Evolutionary conservation across 1,140 invertebrate species (phyloP), one percentile per base, ranked within the genome.

Genomic region (Archivesica marissinica): DNA sequence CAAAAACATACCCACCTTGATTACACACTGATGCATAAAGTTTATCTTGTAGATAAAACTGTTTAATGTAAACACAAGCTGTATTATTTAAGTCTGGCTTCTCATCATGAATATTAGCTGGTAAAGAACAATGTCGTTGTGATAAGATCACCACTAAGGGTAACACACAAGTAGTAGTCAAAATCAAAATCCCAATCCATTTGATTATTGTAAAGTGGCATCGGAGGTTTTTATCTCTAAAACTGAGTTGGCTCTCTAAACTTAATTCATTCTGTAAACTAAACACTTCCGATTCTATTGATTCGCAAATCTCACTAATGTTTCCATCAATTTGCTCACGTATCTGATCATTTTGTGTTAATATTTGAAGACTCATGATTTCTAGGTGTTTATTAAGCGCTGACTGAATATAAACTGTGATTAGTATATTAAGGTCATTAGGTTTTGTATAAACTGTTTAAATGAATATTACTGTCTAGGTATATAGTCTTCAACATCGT

Each of bases 141-240:
- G 47, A 50, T 50, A 50, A 50, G n/a, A 50, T 50, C 13, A 50
- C 13, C 47, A n/a, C 47, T n/a, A 13, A 13, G 13, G 47, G 47
- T 13, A 50, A 13, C 47, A n/a, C n/a, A n/a, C 47, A 50, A 50
- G 47, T 50, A 13, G 47, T 50, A 50, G 47, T n/a, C n/a, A 50
- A 50, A 50, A 50, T 50, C n/a, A 50, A 50, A 50, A 50, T n/a
- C 47, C 47, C 47, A 50, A 50, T 50, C 47, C 47, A 50, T n/a
- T 50, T 50, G n/a, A 50, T 50, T 50, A 50, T 50, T 50, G 47
- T 50, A 50, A 50, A 50, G 47, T 50, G 47, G n/a, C 47, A 50
- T 13, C 47, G 47, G n/a, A 50, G 47, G 47, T 50, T 50, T 50
- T 50, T 50, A n/a, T 50, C n/a, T n/a, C 47, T 50, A 50, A 50